These are phyloP conservation scores for Pseudomugil tenellus DNA, from an alignment of 2,797 vertebrate genomes.

Conservation along the genomic window DNA sequence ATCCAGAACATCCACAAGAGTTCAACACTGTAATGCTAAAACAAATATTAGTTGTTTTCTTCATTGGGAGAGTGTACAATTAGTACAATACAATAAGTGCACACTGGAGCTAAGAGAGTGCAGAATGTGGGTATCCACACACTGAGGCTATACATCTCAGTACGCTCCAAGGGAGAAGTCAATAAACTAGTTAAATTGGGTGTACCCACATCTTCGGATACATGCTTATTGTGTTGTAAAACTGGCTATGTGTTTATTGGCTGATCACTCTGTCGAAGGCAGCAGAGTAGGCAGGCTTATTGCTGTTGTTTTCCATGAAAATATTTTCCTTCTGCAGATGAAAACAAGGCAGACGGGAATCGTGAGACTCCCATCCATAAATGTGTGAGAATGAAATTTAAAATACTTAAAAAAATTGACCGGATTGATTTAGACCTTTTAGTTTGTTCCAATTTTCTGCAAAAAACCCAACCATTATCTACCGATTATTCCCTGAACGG, in stretches of 20 bases:
- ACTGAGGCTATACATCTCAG: not conserved
- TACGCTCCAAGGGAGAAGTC: no score
- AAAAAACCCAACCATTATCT: no score
- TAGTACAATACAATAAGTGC: no score
- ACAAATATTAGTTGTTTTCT: not conserved
- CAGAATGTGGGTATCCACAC: not conserved
- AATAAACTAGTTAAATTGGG: no score
- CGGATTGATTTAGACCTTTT: constrained; percentile 2
- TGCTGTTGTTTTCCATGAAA: constrained; percentile 1
- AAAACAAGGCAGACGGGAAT: constrained; percentile 3
- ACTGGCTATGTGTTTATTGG: not conserved
- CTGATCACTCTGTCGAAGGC: not conserved
- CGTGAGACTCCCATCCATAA: not conserved
- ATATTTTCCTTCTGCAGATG: constrained; percentile 5
- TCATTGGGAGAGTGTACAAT: not conserved
- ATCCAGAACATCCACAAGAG: not conserved
- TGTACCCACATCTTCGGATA: no score
- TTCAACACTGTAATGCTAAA: not conserved
- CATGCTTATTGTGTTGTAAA: not conserved
- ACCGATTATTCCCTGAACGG: no score
- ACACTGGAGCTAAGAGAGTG: not conserved
- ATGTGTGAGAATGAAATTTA: constrained; percentile 12
- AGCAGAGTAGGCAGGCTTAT: not conserved
- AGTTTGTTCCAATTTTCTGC: not conserved
- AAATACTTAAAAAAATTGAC: constrained; percentile 10